Evolutionary conservation across 2,888 invertebrate species (phyloP).

Genomic region (Blastobasis lacticolella): DNA sequence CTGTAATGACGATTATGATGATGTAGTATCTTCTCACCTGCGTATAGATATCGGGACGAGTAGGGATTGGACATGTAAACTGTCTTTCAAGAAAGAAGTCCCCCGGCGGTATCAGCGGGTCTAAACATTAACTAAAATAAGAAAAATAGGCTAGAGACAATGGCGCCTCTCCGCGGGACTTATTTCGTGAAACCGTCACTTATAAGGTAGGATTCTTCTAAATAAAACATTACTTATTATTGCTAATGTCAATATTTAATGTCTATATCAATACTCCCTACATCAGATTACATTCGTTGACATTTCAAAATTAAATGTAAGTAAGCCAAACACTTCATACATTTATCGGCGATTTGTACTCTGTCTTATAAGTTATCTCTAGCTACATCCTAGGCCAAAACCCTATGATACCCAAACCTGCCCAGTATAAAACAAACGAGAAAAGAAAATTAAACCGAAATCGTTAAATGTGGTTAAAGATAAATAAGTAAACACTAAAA

Average conservation of each 20-base stretch:
- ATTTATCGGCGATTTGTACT: constrained; percentile 70
- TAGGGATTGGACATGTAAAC: too few relatives aligned
- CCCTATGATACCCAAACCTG: constrained; percentile 74
- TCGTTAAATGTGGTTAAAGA: constrained; percentile 38
- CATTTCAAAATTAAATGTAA: constrained; percentile 69
- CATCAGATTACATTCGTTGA: constrained; percentile 76
- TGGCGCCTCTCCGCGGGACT: too few relatives aligned
- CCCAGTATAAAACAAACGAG: constrained; percentile 61
- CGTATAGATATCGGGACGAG: too few relatives aligned
- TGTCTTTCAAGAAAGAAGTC: too few relatives aligned
- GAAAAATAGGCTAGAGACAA: too few relatives aligned
- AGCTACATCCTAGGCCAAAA: constrained; percentile 74
- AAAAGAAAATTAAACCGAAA: constrained; percentile 45
- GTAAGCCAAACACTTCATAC: constrained; percentile 69
- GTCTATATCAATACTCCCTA: constrained; percentile 71
- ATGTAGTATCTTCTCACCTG: too few relatives aligned
- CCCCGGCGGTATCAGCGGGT: too few relatives aligned
- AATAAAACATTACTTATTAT: constrained; percentile 65
- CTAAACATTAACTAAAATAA: too few relatives aligned
- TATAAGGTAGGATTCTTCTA: constrained; percentile 8
- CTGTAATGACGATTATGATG: too few relatives aligned
- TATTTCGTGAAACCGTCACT: too few relatives aligned
- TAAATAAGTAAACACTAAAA: constrained; percentile 53
- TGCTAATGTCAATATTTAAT: constrained; percentile 75
- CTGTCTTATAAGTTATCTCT: constrained; percentile 63